Evolutionary conservation across 2,113 vertebrate species (phyloP).

Genomic region (Sinocyclocheilus anophthalmus): DNA sequence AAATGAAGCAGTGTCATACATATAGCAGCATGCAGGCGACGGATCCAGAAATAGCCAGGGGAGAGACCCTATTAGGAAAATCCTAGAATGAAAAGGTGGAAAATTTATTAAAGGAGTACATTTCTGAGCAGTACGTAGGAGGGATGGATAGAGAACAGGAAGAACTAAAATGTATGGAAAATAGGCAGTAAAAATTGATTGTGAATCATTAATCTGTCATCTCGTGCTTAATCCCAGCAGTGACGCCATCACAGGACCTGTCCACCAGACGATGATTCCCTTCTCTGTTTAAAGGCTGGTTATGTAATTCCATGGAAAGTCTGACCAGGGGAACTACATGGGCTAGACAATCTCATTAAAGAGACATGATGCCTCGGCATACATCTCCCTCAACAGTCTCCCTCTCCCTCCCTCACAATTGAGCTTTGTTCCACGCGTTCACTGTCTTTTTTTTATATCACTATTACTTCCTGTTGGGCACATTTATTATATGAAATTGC

Average conservation of each 20-base stretch:
- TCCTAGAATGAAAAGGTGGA: slow-evolving; percentile 49
- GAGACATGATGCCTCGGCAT: slow-evolving; percentile 33
- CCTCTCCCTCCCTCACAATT: background rate
- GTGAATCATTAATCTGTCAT: slow-evolving; percentile 58
- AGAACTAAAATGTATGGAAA: slow-evolving; percentile 43
- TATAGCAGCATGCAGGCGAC: slow-evolving; percentile 7
- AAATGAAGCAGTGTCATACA: slow-evolving; percentile 32
- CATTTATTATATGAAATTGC: background rate
- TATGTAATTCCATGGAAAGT: slow-evolving; percentile 70
- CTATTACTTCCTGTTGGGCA: background rate
- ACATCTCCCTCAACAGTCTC: background rate
- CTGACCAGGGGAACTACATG: slow-evolving; percentile 55
- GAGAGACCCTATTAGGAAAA: slow-evolving; percentile 15
- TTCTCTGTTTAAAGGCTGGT: slow-evolving; percentile 54
- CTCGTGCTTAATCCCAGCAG: slow-evolving; percentile 36
- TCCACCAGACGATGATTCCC: slow-evolving; percentile 52
- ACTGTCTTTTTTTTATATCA: background rate
- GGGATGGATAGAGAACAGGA: background rate
- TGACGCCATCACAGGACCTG: slow-evolving; percentile 58
- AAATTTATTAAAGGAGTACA: background rate
- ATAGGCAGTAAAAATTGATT: slow-evolving; percentile 32
- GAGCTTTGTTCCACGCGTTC: background rate
- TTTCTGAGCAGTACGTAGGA: background rate
- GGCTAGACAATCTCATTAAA: slow-evolving; percentile 64
- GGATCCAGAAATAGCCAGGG: slow-evolving; percentile 25